Conservation (phyloP, 2,888 invertebrate genomes). For the Cosmopolites sordidus region DNA sequence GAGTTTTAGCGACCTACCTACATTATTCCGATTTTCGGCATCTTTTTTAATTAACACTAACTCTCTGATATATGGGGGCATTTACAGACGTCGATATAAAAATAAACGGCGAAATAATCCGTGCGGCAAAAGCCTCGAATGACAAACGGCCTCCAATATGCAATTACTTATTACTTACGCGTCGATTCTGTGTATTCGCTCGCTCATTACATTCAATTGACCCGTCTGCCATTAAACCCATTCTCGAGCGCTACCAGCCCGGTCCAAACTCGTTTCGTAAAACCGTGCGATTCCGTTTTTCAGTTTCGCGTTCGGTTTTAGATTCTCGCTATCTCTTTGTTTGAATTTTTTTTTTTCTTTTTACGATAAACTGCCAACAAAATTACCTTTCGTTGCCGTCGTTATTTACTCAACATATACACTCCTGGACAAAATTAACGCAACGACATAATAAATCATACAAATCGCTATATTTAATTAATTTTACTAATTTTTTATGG, state of each 20-base stretch:
- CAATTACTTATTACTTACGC: slow-evolving; percentile 42
- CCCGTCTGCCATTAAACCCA: slow-evolving; percentile 37
- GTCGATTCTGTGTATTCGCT: slow-evolving; percentile 33
- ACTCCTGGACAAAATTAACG: too few relatives aligned
- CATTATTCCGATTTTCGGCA: slow-evolving; percentile 1
- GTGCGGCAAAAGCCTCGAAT: slow-evolving; percentile 27
- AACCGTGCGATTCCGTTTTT: slow-evolving; percentile 6
- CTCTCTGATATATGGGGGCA: slow-evolving; percentile 20
- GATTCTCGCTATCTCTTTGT: too few relatives aligned
- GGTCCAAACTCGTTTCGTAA: too few relatives aligned
- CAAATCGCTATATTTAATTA: too few relatives aligned
- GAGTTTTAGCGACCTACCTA: background rate
- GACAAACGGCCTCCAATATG: slow-evolving; percentile 42
- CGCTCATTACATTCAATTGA: slow-evolving; percentile 40
- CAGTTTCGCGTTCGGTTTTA: background rate
- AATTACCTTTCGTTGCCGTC: too few relatives aligned
- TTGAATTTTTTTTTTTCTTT: too few relatives aligned
- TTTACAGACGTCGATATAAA: slow-evolving; percentile 23
- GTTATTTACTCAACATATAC: too few relatives aligned
- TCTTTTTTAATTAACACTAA: slow-evolving; percentile 25
- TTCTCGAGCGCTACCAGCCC: slow-evolving; percentile 16
- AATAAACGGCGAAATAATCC: slow-evolving; percentile 38
- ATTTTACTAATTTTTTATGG: too few relatives aligned
- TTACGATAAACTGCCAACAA: too few relatives aligned
- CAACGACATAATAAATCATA: too few relatives aligned